Evolutionary conservation across 2,113 vertebrate genomes (phyloP).

Genomic region (Myrmecobius fasciatus): DNA sequence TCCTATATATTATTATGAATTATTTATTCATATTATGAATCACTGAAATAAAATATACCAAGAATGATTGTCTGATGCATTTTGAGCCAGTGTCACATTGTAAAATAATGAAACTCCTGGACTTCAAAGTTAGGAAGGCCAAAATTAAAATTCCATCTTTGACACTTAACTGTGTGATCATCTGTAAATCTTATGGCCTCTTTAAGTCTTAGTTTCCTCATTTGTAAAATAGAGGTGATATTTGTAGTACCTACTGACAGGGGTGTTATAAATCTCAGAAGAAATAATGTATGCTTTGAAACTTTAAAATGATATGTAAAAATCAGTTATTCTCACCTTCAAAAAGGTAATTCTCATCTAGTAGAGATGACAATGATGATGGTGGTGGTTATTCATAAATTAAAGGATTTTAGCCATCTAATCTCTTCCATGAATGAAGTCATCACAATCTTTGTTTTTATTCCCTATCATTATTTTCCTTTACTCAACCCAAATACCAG

Average conservation of each 20-base stretch:
- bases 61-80: not conserved
- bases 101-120: not conserved
- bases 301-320: not conserved
- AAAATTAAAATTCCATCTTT: not conserved
- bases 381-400: not conserved
- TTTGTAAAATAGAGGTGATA: not conserved
- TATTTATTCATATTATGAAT: no score
- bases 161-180: not conserved
- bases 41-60: not conserved
- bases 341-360: not conserved
- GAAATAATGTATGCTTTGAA: not conserved
- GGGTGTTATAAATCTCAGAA: no score
- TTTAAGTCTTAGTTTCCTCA: not conserved
- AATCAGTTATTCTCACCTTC: not conserved
- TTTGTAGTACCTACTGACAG: not conserved
- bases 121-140: not conserved
- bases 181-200: not conserved
- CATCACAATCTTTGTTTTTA: not conserved
- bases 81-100: not conserved
- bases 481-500: not conserved
- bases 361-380: not conserved
- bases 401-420: not conserved
- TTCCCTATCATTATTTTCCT: not conserved
- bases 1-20: not conserved
- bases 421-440: not conserved